Conservation (phyloP, 2,888 invertebrate genomes). For the Andrena hattorfiana region DNA sequence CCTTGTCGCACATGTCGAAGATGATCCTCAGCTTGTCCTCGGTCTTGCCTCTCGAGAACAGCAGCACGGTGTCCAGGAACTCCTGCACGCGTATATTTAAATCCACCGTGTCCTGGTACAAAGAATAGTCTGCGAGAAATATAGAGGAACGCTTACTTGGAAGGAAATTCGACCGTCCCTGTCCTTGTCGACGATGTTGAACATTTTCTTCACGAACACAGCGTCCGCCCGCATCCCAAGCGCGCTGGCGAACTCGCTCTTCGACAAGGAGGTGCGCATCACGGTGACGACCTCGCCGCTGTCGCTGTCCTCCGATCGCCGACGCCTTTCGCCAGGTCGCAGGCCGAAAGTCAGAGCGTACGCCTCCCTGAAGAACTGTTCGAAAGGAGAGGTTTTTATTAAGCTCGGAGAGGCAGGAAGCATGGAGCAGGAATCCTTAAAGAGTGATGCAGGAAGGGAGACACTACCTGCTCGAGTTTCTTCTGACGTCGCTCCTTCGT, state of each 20-base stretch:
- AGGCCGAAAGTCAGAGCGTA: constrained; percentile 97
- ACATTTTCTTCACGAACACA: constrained; percentile 98
- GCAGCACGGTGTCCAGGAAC: constrained; percentile 96
- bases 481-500: constrained; percentile 97
- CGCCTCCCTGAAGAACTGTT: constrained; percentile 96
- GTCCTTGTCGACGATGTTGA: constrained; percentile 98
- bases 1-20: constrained; percentile 99
- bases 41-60: constrained; percentile 96
- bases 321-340: constrained; percentile 92
- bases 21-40: constrained; percentile 97
- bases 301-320: constrained; percentile 89
- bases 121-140: too few species aligned
- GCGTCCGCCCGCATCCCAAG: constrained; percentile 98
- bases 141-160: constrained; percentile 86
- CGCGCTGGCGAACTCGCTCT: constrained; percentile 97
- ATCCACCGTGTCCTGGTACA: too few species aligned
- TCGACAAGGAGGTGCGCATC: constrained; percentile 96
- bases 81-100: constrained; percentile 86
- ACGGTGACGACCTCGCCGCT: constrained; percentile 96
- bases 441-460: neutral
- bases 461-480: constrained; percentile 89
- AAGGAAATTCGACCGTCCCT: constrained; percentile 97
- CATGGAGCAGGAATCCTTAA: neutral
- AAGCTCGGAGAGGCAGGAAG: neutral
- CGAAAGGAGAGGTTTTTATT: neutral